A percentile compares a stretch with the other conserved stretches of the same genome.
Conservation (phyloP, 1,140 invertebrate species). For the Nebria ingens region DNA sequence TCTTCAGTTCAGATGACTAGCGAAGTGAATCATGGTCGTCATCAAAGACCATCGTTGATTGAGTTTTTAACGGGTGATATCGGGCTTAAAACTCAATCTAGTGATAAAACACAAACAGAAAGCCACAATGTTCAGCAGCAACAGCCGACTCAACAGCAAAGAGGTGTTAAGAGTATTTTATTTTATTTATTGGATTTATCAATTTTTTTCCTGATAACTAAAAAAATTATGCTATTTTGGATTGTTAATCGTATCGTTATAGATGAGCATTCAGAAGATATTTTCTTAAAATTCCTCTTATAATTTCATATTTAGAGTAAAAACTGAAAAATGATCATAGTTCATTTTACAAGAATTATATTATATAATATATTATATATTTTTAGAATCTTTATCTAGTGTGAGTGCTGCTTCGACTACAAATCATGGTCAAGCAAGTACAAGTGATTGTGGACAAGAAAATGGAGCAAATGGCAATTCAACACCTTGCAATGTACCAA, state of each 20-base stretch:
- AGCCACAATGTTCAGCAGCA: background rate
- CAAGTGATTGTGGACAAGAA: conserved; percentile 26
- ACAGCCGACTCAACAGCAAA: conserved; percentile 11
- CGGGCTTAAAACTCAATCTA: conserved; percentile 15
- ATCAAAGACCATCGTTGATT: conserved; percentile 57
- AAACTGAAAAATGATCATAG: background rate
- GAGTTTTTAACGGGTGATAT: conserved; percentile 54
- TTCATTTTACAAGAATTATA: background rate
- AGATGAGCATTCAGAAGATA: too few species aligned
- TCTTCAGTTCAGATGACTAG: conserved; percentile 29
- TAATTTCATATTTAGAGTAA: too few species aligned
- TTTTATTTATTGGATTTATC: background rate
- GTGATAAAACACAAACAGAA: background rate
- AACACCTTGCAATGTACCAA: conserved; percentile 18
- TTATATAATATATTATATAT: conserved; percentile 10
- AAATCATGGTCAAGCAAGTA: conserved; percentile 35
- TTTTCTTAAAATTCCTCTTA: too few species aligned
- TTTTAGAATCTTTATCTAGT: conserved; percentile 49
- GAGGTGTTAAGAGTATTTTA: too few species aligned
- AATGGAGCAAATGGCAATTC: conserved; percentile 20
- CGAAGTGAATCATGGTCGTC: conserved; percentile 40
- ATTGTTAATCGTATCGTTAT: too few species aligned
- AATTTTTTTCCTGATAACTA: too few species aligned
- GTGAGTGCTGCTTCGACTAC: conserved; percentile 40
- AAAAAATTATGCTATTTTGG: too few species aligned